phyloP scores from a whole-genome alignment of 2,888 invertebrate genomes.

The Spodoptera exigua region DNA sequence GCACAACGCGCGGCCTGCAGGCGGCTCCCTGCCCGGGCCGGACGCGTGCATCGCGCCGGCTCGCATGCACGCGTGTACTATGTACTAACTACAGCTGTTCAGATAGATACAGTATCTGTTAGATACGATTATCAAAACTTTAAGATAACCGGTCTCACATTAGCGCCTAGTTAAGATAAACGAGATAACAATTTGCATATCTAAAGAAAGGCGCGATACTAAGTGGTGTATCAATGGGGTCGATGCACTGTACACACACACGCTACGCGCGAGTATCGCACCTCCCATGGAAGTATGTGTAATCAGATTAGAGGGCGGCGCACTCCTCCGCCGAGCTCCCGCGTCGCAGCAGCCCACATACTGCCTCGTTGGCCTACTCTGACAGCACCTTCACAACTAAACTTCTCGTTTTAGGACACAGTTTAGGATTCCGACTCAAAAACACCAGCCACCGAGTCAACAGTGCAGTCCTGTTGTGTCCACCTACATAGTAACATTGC shows the following conservation, averaged over 20 bases:
- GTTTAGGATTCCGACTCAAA: too few relatives aligned
- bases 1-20: conserved; percentile 42
- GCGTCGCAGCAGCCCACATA: too few relatives aligned
- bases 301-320: conserved; percentile 39
- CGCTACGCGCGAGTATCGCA: conserved; percentile 24
- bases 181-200: conserved; percentile 88
- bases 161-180: conserved; percentile 88
- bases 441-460: too few relatives aligned
- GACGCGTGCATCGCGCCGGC: conserved; percentile 16
- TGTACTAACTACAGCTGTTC: conserved; percentile 66
- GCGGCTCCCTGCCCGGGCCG: neutral
- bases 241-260: conserved; percentile 68
- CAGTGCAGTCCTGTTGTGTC: too few relatives aligned
- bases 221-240: conserved; percentile 75
- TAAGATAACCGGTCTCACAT: conserved; percentile 85
- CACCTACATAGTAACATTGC: too few relatives aligned
- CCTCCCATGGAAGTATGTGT: conserved; percentile 40
- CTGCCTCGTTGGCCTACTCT: too few relatives aligned
- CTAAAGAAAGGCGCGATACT: conserved; percentile 78
- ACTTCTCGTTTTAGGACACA: too few relatives aligned
- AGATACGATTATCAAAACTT: conserved; percentile 85
- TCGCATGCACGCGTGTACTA: conserved; percentile 30
- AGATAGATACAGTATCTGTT: conserved; percentile 81
- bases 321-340: neutral
- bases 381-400: too few relatives aligned